Base-by-base conservation (phyloP, 2,888 invertebrate genomes). In the Athripsodes cinereus region DNA sequence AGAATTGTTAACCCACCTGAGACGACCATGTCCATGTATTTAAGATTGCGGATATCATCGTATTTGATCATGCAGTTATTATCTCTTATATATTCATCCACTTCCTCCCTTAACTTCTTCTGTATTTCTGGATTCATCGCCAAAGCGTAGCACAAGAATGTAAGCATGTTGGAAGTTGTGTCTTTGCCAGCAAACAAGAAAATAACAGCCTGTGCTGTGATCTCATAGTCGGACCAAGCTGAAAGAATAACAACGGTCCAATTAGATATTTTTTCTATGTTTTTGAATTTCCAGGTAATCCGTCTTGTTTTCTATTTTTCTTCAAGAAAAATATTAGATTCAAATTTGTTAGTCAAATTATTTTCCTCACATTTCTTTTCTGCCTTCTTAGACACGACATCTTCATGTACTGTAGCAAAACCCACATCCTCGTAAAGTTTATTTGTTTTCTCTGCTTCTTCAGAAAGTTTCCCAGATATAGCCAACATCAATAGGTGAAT, bases 1-100 rank as follows among this genome's bases (percentile, higher is more conserved):
- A 26, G 3, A 21, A 67, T 63, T 1, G 3, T 10, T 26, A 66
- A 52, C 11, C 67, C 16, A 57, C 72, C 72, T 55, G 66, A 66
- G 6, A 71, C 47, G 2, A 70, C 67, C 1, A 69, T 71, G 16
- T 71, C 69, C 20, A 72, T 53, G 55, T 71, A 72, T 8, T 61
- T 54, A 66, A 71, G 66, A 0, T 48, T 53, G 2, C 65, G 66
- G 2, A 71, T 50, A 0, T 59, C 60, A 1, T 70, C 69, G 56
- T 70, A 71, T 1, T 66, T 61, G 0, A 66, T 51, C 1, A 66
- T 50, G 0, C 67, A 67, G 0, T 61, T 2, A 0, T 58, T 60
- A 0, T 60, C 40, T 22, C 35, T n/a, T 1, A 54, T 62, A 40
- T 48, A 63, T 2, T 61, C 52, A 53, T 70, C 69, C 6, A 72